phyloP scores from a whole-genome alignment of 2,888 invertebrate species.

The Colostygia pectinataria region DNA sequence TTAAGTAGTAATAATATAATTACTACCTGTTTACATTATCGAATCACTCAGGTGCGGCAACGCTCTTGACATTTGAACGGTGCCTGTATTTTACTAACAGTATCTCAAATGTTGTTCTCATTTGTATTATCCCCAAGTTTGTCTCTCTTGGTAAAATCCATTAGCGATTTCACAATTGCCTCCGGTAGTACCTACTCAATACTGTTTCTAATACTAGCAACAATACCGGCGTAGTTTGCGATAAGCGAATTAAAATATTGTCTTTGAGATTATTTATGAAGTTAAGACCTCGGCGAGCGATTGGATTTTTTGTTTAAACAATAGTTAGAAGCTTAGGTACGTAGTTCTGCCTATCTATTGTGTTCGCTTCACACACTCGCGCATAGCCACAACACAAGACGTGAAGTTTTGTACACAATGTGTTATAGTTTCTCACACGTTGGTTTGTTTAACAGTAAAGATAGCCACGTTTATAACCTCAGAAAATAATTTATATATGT shows the following conservation, averaged over 20 bases:
- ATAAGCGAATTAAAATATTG: constrained; percentile 27
- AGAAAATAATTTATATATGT: constrained; percentile 29
- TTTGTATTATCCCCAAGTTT: constrained; percentile 24
- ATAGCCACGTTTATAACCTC: constrained; percentile 26
- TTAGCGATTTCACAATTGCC: constrained; percentile 30
- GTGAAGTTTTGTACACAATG: constrained; percentile 19
- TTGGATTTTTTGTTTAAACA: constrained; percentile 34
- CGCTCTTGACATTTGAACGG: constrained; percentile 52
- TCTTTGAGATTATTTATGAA: constrained; percentile 19
- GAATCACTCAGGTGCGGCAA: constrained; percentile 39
- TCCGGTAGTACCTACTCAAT: constrained; percentile 37
- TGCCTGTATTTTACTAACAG: constrained; percentile 32
- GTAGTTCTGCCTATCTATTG: constrained; percentile 36
- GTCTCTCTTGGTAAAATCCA: constrained; percentile 30
- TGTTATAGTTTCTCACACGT: constrained; percentile 24
- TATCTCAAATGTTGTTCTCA: constrained; percentile 40
- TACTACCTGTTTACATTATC: constrained; percentile 32
- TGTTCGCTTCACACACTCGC: constrained; percentile 44
- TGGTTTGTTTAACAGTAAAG: constrained; percentile 8
- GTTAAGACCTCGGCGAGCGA: constrained; percentile 15
- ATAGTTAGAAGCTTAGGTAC: constrained; percentile 23
- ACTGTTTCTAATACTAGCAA: too few species aligned
- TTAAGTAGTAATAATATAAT: constrained; percentile 16
- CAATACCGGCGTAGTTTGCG: constrained; percentile 23
- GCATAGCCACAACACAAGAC: constrained; percentile 16